Base-by-base conservation (phyloP, 2,113 vertebrate species). In the Zeus faber region DNA sequence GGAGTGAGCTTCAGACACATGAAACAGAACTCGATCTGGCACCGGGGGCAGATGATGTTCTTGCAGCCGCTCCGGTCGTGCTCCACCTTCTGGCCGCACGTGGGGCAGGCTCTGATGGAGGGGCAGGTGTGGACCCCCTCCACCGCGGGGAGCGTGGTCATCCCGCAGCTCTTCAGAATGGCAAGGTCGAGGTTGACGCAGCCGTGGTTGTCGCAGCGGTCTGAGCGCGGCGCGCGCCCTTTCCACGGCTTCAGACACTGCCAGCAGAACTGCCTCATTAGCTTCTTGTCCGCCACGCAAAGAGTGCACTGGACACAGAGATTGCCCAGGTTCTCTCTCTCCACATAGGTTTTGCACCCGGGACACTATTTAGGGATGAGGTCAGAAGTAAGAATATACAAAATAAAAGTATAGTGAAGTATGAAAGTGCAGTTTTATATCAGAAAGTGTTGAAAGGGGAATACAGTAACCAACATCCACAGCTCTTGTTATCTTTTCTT, bases 21-120 rank as follows among this genome's bases (percentile, higher is more conserved):
- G 7, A 91, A 91, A 73, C 89, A 89, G 72, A 90, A 91, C 82
- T 89, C 86, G 1, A 78, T 17, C 54, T 72, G 70, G 35, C 89
- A 91, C 47, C 86, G 83, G 27, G 27, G 9, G 9, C 27, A 29
- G 27, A 29, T 9, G 27, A 29, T 29, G 27, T 29, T 29, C 27
- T 29, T 29, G 27, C 27, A 29, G 27, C 27, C 27, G 4, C 4
- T 29, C 27, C 27, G 4, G 27, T 29, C 27, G 27, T 29, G 27
- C 27, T 29, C 27, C 27, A 29, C 27, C 27, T 29, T 29, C 27
- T 5, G 4, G 27, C 27, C 27, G 27, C 8, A 4, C 4, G 27
- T 91, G 43, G 87, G 88, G 37, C 88, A 89, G 62, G 81, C 88
- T 3, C 89, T 58, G 66, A 89, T 63, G 0, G 83, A 86, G 53